Conservation (phyloP, 2,113 vertebrate genomes). For the Petromus typicus region DNA sequence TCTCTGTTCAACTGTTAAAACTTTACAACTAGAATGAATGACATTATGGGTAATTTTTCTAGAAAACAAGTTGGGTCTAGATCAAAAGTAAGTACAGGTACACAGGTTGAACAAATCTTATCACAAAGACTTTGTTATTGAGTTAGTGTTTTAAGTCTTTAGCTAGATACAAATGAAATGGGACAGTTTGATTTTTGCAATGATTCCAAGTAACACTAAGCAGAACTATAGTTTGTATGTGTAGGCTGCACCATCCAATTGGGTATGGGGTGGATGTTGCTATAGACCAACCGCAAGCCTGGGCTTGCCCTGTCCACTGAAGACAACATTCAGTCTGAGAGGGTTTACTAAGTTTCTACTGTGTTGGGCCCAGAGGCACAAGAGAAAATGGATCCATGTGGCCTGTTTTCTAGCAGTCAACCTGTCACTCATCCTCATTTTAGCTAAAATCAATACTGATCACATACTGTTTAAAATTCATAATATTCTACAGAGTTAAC, state of each 20-base stretch:
- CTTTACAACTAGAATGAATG: constrained; percentile 30
- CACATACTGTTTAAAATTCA: neutral
- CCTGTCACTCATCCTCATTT: neutral
- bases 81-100: constrained; percentile 15
- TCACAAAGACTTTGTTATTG: neutral
- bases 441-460: neutral
- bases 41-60: neutral
- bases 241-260: neutral
- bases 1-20: neutral
- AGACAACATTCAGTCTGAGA: neutral
- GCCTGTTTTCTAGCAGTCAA: neutral
- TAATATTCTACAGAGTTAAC: neutral
- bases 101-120: neutral
- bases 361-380: neutral
- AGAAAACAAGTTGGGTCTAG: neutral
- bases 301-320: neutral
- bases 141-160: neutral
- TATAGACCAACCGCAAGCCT: neutral
- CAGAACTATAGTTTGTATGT: neutral
- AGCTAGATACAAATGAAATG: neutral
- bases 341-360: neutral
- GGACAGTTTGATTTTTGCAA: neutral
- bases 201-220: neutral
- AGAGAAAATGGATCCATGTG: neutral
- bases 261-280: neutral